These are phyloP conservation scores for Lamellibrachia satsuma DNA, from an alignment of 2,888 invertebrate genomes.

Conservation along the genomic window DNA sequence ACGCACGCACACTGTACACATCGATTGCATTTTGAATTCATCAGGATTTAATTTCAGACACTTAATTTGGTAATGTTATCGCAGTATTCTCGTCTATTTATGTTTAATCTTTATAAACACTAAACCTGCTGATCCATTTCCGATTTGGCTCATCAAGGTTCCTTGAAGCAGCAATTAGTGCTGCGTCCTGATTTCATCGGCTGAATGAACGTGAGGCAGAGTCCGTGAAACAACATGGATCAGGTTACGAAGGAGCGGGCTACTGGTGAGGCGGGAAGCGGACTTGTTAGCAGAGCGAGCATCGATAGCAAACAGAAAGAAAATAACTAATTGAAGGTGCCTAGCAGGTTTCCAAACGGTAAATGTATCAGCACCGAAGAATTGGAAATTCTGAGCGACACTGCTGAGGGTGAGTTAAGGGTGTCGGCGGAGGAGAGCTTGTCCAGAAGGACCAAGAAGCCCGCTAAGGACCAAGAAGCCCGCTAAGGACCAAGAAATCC, in stretches of 20 bases:
- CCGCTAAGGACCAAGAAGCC: too few species aligned
- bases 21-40: background rate
- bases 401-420: background rate
- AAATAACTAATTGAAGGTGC: too few species aligned
- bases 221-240: background rate
- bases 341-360: too few species aligned
- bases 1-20: background rate
- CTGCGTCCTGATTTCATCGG: background rate
- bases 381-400: background rate
- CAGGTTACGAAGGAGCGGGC: background rate
- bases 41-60: background rate
- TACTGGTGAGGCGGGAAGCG: background rate
- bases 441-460: too few species aligned
- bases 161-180: background rate
- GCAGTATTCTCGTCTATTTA: background rate
- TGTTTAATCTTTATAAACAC: background rate
- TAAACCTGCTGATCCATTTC: background rate
- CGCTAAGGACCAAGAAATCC: too few species aligned
- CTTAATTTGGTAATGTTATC: background rate
- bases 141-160: background rate
- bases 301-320: background rate
- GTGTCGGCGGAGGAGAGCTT: too few species aligned
- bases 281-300: background rate
- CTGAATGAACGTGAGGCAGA: background rate
- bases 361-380: background rate